phyloP scores from a whole-genome alignment of 2,888 invertebrate genomes.

The Ophioninae sp. region DNA sequence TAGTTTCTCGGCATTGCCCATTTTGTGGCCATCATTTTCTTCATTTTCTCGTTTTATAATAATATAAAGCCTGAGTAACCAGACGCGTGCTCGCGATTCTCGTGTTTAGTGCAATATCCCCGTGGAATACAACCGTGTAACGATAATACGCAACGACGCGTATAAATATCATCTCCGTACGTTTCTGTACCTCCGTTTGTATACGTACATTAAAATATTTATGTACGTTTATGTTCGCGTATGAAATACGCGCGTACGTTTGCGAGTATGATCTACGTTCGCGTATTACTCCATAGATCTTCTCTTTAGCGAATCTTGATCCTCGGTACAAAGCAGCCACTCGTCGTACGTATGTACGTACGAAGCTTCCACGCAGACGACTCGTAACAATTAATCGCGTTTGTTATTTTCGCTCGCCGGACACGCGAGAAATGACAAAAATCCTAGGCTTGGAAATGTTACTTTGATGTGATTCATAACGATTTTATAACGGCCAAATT shows the following conservation, averaged over 20 bases:
- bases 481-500: not conserved
- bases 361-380: not conserved
- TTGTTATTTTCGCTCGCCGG: not conserved
- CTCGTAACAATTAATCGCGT: slow-evolving; percentile 47
- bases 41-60: slow-evolving; percentile 47
- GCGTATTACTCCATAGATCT: slow-evolving; percentile 46
- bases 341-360: slow-evolving; percentile 34
- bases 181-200: slow-evolving; percentile 15
- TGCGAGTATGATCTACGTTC: slow-evolving; percentile 43
- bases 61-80: slow-evolving; percentile 15
- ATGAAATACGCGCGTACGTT: slow-evolving; percentile 3
- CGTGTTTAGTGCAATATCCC: slow-evolving; percentile 53
- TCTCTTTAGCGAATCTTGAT: slow-evolving; percentile 46
- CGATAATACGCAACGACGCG: slow-evolving; percentile 4
- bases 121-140: slow-evolving; percentile 29
- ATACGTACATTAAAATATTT: slow-evolving; percentile 8
- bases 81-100: slow-evolving; percentile 31
- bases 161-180: slow-evolving; percentile 5
- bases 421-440: slow-evolving; percentile 18
- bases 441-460: slow-evolving; percentile 40
- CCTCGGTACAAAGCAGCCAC: slow-evolving; percentile 46
- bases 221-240: not conserved
- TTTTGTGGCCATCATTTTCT: slow-evolving; percentile 37
- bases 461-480: slow-evolving; percentile 18
- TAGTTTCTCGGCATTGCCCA: slow-evolving; percentile 54